Base-by-base conservation (phyloP, 2,888 invertebrate genomes). In the Galerucella pusilla region DNA sequence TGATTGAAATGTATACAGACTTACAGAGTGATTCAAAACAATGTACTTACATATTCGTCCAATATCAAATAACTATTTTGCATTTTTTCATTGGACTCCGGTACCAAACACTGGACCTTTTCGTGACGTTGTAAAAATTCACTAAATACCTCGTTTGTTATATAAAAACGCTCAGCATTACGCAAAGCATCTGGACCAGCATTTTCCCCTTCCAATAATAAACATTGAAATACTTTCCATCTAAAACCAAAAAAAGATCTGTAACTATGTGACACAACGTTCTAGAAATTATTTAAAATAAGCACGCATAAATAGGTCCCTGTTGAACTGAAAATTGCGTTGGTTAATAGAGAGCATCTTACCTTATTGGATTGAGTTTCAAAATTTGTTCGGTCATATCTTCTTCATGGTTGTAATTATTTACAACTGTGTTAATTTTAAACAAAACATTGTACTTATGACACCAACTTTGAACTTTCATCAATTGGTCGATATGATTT, bases 361-460 rank as follows among this genome's bases (percentile, higher is more conserved):
- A 88, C 82, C 89, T 85, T 14, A 87, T 84, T 3, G 90, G 90
- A 68, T 88, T 83, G 9, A 90, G 81, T 14, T 82, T 73, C 7
- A 74, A 68, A 45, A 90, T 88, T 76, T 87, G 81, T n/a, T 85
- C 84, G 2, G 78, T 80, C 88, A 90, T 89, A 77, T 89, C 84
- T 81, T 90, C 90, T 63, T 88, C 79, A 75, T 86, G 82, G 81
- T 90, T 90, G 81, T 87, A 88, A 1, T 86, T 87, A 78, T 90
- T 90, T 2, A 90, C 88, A n/a, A 90, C 90, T 5, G 89, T 88
- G 79, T 90, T 90, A 25, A 90, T 84, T 83, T 90, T 90, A 80
- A 90, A 90, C 1, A 88, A 85, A 7, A 90, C 87, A 74, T 88
- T 82, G 80, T 89, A 88, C 68, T 86, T 79, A 0, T 75, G 71